Conservation (phyloP, 2,888 invertebrate genomes). For the Phanerotoma sp. region DNA sequence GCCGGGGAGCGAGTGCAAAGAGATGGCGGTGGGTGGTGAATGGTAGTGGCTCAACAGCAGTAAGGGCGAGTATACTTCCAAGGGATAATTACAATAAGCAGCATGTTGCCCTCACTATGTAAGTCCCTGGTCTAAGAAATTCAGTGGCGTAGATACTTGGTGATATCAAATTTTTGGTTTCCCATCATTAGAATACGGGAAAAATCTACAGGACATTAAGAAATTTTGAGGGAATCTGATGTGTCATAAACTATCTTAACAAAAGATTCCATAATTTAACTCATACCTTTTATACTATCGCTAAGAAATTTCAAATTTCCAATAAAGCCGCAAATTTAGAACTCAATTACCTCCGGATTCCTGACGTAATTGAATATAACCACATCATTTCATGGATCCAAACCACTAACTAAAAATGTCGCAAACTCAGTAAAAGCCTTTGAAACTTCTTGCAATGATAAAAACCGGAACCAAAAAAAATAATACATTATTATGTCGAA, state of each 20-base stretch:
- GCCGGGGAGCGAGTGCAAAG: conserved; percentile 46
- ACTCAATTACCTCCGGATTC: conserved; percentile 54
- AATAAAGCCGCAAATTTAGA: conserved; percentile 34
- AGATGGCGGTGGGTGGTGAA: conserved; percentile 35
- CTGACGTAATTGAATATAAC: conserved; percentile 54
- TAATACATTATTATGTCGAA: too few species aligned
- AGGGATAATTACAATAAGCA: conserved; percentile 53
- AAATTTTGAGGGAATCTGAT: too few species aligned
- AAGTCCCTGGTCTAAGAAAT: conserved; percentile 41
- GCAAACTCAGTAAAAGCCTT: not conserved
- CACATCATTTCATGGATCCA: conserved; percentile 21
- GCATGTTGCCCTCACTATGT: conserved; percentile 39
- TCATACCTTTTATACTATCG: not conserved
- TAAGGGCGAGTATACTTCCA: conserved; percentile 37
- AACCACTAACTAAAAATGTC: not conserved
- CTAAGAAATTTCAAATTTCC: not conserved
- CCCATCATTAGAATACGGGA: too few species aligned
- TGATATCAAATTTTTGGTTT: too few species aligned
- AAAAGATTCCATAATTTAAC: too few species aligned
- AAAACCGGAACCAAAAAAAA: too few species aligned
- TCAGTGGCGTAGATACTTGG: conserved; percentile 37
- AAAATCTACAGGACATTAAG: too few species aligned
- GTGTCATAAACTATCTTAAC: too few species aligned
- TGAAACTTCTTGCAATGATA: not conserved
- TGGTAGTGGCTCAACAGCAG: conserved; percentile 19